These are phyloP conservation scores for Chionodraco myersi DNA, from an alignment of 2,113 vertebrate species.

Conservation along the genomic window DNA sequence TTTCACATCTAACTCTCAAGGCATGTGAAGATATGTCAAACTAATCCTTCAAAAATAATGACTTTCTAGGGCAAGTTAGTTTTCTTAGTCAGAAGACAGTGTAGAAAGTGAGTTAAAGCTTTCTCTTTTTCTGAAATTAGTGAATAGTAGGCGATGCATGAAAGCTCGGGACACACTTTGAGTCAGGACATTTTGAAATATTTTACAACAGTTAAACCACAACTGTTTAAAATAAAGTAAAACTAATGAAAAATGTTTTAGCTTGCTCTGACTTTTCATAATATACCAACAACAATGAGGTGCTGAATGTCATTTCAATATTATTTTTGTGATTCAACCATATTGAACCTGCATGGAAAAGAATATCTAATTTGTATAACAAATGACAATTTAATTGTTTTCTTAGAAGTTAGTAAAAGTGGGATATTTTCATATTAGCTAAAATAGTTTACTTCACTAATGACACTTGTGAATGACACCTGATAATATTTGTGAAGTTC, in stretches of 20 bases:
- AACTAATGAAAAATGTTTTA: background rate
- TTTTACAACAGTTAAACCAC: constrained; percentile 1
- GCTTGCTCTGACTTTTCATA: constrained; percentile 1
- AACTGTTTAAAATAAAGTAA: background rate
- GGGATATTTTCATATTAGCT: constrained; percentile 27
- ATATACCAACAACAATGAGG: background rate
- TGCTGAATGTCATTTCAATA: constrained; percentile 3
- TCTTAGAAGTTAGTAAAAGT: background rate
- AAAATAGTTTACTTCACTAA: constrained; percentile 20
- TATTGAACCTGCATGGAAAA: background rate
- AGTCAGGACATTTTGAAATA: background rate
- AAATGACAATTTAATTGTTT: background rate
- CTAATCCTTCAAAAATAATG: background rate
- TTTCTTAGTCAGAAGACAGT: too few species aligned
- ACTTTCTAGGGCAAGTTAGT: background rate
- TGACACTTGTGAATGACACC: constrained; percentile 41
- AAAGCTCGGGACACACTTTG: background rate
- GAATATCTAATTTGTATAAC: constrained; percentile 2
- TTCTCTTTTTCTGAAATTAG: background rate
- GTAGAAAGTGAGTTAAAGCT: background rate
- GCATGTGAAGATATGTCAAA: background rate
- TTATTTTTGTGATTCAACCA: background rate
- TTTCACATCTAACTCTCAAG: background rate
- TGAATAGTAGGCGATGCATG: too few species aligned
- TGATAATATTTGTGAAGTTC: background rate